Evolutionary conservation across 1,140 invertebrate species (phyloP).

Genomic region (Platorchestia sp.): DNA sequence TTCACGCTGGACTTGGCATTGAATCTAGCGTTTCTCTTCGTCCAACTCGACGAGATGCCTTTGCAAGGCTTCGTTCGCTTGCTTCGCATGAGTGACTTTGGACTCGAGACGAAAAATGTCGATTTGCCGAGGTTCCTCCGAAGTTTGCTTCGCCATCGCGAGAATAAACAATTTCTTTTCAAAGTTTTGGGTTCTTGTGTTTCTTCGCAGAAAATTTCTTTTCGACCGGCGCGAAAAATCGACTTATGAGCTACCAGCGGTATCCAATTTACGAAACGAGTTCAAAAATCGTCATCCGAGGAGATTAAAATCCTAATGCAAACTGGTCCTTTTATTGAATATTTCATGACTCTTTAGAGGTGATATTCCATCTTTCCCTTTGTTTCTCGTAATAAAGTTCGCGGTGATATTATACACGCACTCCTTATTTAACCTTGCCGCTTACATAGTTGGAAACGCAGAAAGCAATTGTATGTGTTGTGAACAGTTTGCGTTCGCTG

Average conservation of each 20-base stretch:
- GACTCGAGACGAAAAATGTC: slow-evolving; percentile 41
- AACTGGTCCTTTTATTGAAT: background rate
- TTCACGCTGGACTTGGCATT: slow-evolving; percentile 24
- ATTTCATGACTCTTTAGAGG: background rate
- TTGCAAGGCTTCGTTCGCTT: background rate
- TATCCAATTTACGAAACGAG: background rate
- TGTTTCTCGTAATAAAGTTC: background rate
- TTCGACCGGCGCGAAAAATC: background rate
- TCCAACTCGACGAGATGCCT: slow-evolving; percentile 21
- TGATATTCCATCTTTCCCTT: background rate
- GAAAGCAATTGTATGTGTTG: too few relatives aligned
- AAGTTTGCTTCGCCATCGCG: slow-evolving; percentile 14
- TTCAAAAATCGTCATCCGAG: background rate
- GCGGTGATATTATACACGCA: too few relatives aligned
- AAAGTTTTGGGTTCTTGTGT: background rate
- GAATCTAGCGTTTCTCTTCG: slow-evolving; percentile 14
- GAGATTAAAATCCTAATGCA: background rate
- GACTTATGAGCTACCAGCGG: slow-evolving; percentile 8
- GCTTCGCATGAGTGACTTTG: slow-evolving; percentile 35
- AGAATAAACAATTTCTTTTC: slow-evolving; percentile 21
- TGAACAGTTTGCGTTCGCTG: too few relatives aligned
- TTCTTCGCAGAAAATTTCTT: slow-evolving; percentile 28
- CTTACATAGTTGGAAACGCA: too few relatives aligned
- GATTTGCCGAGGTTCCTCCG: slow-evolving; percentile 17
- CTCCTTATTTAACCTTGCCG: too few relatives aligned